Percentiles rank a stretch among this genome's conserved stretches.
Evolutionary conservation across 2,797 vertebrate genomes (phyloP).

Genomic region (Aldrovandia affinis): DNA sequence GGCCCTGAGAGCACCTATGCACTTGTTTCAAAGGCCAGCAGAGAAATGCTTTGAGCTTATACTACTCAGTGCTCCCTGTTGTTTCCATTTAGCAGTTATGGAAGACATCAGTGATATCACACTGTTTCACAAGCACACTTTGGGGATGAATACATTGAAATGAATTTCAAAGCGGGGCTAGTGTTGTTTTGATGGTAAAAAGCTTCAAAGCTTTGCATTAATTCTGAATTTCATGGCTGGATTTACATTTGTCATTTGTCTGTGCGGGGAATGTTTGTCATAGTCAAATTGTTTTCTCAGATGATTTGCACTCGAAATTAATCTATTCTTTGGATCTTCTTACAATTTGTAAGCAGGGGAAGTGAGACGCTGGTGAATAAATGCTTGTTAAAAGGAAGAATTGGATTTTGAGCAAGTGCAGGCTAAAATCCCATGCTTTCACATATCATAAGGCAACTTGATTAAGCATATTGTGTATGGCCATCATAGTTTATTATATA

Average conservation of each 20-base stretch:
- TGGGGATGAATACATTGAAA: not conserved
- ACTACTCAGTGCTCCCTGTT: not conserved
- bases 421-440: not conserved
- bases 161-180: slow-evolving; percentile 4
- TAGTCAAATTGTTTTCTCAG: not conserved
- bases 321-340: not conserved
- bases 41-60: not conserved
- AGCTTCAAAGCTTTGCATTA: not conserved
- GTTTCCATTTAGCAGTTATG: not conserved
- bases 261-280: not conserved
- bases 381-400: not conserved
- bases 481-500: too few relatives aligned
- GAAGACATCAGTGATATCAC: slow-evolving; percentile 2
- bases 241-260: not conserved
- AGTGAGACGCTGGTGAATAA: not conserved
- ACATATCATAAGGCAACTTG: not conserved
- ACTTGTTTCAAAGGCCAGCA: not conserved
- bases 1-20: not conserved
- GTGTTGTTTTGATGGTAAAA: not conserved
- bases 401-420: not conserved
- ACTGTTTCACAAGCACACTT: slow-evolving; percentile 12
- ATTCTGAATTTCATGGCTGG: not conserved
- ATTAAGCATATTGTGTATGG: not conserved
- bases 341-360: not conserved
- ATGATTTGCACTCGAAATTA: not conserved